These are phyloP conservation scores for Corythaeola cristata DNA, from an alignment of 2,113 vertebrate genomes.

Conservation along the genomic window DNA sequence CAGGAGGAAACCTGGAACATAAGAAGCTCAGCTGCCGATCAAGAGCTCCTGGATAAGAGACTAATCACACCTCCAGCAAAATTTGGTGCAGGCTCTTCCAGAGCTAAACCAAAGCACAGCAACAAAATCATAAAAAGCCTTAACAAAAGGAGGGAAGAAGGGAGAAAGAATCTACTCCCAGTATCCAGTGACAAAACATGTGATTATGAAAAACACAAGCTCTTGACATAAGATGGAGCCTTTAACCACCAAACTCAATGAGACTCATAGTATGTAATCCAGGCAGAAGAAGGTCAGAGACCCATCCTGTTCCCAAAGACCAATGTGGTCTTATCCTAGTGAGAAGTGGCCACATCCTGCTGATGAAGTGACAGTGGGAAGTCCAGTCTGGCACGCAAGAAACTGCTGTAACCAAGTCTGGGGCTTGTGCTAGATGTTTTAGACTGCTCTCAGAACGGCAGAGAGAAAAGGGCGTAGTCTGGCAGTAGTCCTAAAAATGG, in stretches of 20 bases:
- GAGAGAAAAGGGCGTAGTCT: background rate
- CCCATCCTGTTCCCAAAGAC: background rate
- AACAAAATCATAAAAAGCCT: background rate
- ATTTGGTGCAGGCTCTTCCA: background rate
- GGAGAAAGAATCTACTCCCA: background rate
- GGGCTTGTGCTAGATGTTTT: background rate
- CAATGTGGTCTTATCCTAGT: background rate
- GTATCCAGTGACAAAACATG: background rate
- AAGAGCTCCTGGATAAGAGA: background rate
- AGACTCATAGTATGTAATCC: background rate
- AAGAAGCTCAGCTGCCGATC: background rate
- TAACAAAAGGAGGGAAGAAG: background rate
- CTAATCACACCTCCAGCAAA: background rate
- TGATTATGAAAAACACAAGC: background rate
- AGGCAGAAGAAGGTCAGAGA: background rate
- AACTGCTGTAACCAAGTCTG: background rate
- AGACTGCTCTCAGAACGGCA: background rate
- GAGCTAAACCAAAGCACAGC: background rate
- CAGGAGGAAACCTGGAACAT: background rate
- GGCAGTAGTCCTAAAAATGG: conserved; percentile 13
- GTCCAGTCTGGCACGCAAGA: background rate
- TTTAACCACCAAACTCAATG: background rate
- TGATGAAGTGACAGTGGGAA: background rate
- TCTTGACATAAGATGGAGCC: background rate
- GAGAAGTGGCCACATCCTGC: background rate